Conservation (phyloP, 37 sponge, comb jelly and placozoan genomes). For the Bolinopsis microptera region DNA sequence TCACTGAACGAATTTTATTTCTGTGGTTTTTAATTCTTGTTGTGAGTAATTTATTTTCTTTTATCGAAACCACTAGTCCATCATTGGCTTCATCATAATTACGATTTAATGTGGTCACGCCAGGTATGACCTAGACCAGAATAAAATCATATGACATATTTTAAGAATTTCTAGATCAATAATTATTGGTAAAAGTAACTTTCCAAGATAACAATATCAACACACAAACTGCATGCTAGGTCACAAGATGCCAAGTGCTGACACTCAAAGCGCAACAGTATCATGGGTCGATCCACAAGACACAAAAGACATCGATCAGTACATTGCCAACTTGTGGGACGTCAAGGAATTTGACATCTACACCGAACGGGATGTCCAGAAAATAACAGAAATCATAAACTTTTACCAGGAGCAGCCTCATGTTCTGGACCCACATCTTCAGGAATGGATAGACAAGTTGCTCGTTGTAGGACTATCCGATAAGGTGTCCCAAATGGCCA, state of each 20-base stretch:
- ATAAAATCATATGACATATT: too few relatives aligned
- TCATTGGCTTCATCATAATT: too few relatives aligned
- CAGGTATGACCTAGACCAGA: too few relatives aligned
- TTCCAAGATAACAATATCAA: too few relatives aligned
- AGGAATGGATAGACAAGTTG: conserved; percentile 67
- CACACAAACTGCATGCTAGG: too few relatives aligned
- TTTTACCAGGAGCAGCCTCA: conserved; percentile 98
- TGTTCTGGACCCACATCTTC: conserved; percentile 85
- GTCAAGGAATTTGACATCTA: conserved; percentile 14
- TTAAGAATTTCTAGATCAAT: too few relatives aligned
- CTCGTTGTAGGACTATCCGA: conserved; percentile 41
- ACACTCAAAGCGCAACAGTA: conserved; percentile 54
- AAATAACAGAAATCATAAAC: conserved; percentile 73
- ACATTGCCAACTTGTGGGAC: neutral
- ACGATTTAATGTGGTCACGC: too few relatives aligned
- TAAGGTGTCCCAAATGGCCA: conserved; percentile 55
- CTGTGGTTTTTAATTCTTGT: neutral
- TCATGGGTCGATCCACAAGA: conserved; percentile 17
- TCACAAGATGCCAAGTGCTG: conserved; percentile 38
- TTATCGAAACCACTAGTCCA: neutral
- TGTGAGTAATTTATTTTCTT: neutral
- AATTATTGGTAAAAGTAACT: too few relatives aligned
- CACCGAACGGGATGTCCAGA: conserved; percentile 48
- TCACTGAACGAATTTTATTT: neutral
- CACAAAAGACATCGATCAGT: neutral